Evolutionary conservation across 2,888 invertebrate genomes (phyloP), one percentile per base, ranked within the genome.

Genomic region (Enchytraeus crypticus): DNA sequence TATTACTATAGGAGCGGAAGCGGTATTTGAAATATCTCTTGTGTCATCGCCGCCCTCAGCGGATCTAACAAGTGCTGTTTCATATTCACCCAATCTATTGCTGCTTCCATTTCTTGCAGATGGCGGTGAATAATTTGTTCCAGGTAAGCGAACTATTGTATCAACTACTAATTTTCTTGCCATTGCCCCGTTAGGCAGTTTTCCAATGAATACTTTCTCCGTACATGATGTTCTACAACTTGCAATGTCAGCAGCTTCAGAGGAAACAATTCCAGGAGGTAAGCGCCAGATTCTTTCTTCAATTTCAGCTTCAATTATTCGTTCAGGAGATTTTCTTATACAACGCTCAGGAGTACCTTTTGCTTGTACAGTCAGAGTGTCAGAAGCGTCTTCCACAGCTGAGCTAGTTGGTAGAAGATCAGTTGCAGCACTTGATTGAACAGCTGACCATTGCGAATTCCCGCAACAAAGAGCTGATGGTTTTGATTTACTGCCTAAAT

Each of bases 231-330:
- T 38, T 38, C 18, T 18, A n/a, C n/a, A n/a, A n/a, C n/a, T n/a
- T n/a, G n/a, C n/a, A n/a, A n/a, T n/a, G n/a, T n/a, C n/a, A n/a
- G n/a, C n/a, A n/a, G n/a, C n/a, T n/a, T n/a, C n/a, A n/a, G n/a
- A n/a, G n/a, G n/a, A n/a, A n/a, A n/a, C n/a, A n/a, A 49, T 57
- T 60, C 32, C 55, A 38, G 57, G 61, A 27, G 49, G 43, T 51
- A 57, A 38, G 26, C 51, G 47, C 43, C 38, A 14, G 23, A 56
- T 51, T 30, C 46, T 34, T 43, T 61, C 61, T 23, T 51, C 29
- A 43, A 61, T 61, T 38, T 61, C 61, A 53, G 59, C 53, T 4
- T 33, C 38, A 34, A 59, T 53, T n/a, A 53, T 43, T 49, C 57
- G 38, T 49, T 51, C 61, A 18, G 21, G 27, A 5, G 43, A 21